Conservation (phyloP, 2,888 invertebrate genomes). For the Pantelozetes paolii region DNA sequence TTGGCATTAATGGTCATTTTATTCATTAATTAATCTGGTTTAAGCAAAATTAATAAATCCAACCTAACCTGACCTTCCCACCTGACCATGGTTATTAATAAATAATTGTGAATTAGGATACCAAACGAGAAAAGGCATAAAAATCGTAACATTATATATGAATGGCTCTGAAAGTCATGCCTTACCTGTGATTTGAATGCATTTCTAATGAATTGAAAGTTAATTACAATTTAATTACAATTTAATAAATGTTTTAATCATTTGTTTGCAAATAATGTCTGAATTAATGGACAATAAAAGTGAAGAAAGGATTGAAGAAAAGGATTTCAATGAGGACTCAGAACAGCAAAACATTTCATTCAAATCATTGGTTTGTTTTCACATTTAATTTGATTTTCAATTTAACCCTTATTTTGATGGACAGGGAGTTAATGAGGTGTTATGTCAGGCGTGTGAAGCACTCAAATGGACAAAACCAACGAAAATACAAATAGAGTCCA, state of each 20-base stretch:
- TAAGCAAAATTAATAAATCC: too few species aligned
- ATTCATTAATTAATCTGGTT: too few species aligned
- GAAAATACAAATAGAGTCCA: conserved; percentile 88
- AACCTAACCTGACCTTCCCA: too few species aligned
- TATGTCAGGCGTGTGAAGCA: conserved; percentile 74
- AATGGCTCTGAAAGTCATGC: not conserved
- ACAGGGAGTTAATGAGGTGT: conserved; percentile 38
- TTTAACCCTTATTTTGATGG: not conserved
- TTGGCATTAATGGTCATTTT: too few species aligned
- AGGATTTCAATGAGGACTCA: not conserved
- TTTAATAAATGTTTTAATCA: too few species aligned
- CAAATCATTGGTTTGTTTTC: conserved; percentile 41
- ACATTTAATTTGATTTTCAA: not conserved
- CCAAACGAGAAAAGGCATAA: too few species aligned
- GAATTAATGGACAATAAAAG: not conserved
- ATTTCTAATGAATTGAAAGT: not conserved
- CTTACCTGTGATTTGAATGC: not conserved
- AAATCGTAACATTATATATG: not conserved
- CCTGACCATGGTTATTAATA: too few species aligned
- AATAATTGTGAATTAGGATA: too few species aligned
- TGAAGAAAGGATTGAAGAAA: not conserved
- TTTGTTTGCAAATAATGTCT: too few species aligned
- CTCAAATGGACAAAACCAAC: conserved; percentile 92
- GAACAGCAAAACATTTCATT: conserved; percentile 22
- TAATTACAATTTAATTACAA: not conserved